phyloP scores from a whole-genome alignment of 2,797 vertebrate genomes.

The Clamator glandarius region DNA sequence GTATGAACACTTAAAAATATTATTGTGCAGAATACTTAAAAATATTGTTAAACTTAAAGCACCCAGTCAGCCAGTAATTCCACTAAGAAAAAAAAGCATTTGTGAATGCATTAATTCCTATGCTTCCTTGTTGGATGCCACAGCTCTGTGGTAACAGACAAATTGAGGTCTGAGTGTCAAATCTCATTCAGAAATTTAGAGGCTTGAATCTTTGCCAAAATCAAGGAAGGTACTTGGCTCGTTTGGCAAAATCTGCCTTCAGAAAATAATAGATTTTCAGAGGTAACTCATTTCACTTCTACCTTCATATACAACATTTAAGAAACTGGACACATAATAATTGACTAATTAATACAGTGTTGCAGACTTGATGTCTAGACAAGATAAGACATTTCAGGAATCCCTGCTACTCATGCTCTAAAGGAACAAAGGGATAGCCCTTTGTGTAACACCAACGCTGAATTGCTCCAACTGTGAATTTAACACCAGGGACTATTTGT shows the following conservation, averaged over 20 bases:
- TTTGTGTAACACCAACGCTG: conserved; percentile 21
- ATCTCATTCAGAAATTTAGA: conserved; percentile 13
- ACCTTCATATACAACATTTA: conserved; percentile 27
- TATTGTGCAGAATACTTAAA: neutral
- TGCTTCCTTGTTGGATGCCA: neutral
- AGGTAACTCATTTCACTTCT: conserved; percentile 41
- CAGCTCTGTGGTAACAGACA: neutral
- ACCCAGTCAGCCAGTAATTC: neutral
- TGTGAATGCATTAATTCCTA: neutral
- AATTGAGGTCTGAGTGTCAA: neutral
- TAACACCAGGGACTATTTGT: conserved; percentile 41
- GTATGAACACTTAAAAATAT: neutral
- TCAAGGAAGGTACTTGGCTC: neutral
- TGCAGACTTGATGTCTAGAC: conserved; percentile 85
- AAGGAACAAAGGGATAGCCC: conserved; percentile 62
- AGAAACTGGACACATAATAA: conserved; percentile 62
- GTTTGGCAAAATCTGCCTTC: conserved; percentile 20
- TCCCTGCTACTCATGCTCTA: conserved; percentile 58
- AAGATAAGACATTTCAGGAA: conserved; percentile 82
- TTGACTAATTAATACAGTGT: conserved; percentile 56
- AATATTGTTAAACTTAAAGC: neutral
- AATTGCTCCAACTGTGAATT: conserved; percentile 40
- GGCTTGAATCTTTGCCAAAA: conserved; percentile 31
- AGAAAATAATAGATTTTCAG: conserved; percentile 29
- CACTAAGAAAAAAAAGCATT: neutral